These are phyloP conservation scores for Ophion costatus DNA, from an alignment of 2,888 invertebrate genomes.

Conservation along the genomic window DNA sequence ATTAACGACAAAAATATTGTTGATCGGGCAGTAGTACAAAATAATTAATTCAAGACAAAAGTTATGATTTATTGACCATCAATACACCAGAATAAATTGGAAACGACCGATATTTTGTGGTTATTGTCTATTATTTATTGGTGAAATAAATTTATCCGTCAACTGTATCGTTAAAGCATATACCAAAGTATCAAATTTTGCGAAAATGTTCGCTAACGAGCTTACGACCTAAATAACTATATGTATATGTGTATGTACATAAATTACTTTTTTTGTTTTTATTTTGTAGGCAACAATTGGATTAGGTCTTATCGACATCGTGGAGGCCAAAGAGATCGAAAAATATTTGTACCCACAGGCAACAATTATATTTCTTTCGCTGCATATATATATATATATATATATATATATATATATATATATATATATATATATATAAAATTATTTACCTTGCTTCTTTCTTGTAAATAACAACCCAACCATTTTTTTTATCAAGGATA, in stretches of 20 bases:
- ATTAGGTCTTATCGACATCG: too few relatives aligned
- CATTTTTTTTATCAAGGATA: not conserved
- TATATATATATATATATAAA: too few relatives aligned
- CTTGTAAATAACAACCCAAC: constrained; percentile 5
- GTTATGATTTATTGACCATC: too few relatives aligned
- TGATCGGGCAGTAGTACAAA: too few relatives aligned
- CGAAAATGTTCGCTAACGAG: constrained; percentile 33
- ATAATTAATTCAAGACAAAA: too few relatives aligned
- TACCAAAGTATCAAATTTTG: constrained; percentile 55
- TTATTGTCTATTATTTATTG: constrained; percentile 14
- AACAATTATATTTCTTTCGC: too few relatives aligned
- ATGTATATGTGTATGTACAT: not conserved
- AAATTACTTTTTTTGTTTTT: not conserved
- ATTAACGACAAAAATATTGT: not conserved
- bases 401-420: too few relatives aligned
- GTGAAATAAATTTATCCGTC: not conserved
- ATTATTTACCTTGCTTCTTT: not conserved
- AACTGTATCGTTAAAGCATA: constrained; percentile 46
- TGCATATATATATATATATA: too few relatives aligned
- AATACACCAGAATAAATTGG: not conserved
- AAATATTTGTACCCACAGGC: too few relatives aligned
- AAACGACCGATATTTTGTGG: not conserved
- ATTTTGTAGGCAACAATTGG: too few relatives aligned
- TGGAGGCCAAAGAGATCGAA: too few relatives aligned
- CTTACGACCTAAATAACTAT: constrained; percentile 1